Conservation (phyloP, 2,888 invertebrate genomes). For the Thumatha senex region DNA sequence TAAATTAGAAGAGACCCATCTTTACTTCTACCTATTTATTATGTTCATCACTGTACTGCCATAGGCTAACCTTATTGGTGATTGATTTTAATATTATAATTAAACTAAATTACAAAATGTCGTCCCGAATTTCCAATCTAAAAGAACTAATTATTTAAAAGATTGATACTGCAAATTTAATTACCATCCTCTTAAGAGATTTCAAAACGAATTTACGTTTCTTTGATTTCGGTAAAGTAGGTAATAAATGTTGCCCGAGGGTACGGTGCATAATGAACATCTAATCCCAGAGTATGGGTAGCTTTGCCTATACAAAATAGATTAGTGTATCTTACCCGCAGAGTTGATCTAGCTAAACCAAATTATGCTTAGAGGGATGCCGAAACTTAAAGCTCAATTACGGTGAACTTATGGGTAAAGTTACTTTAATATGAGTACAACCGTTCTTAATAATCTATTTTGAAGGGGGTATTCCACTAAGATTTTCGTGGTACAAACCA, state of each 20-base stretch:
- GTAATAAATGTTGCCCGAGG: not conserved
- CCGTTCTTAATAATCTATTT: too few relatives aligned
- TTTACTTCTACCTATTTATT: too few relatives aligned
- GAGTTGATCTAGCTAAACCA: not conserved
- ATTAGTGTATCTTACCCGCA: not conserved
- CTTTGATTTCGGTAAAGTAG: not conserved
- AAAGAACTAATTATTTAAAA: not conserved
- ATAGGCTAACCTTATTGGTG: too few relatives aligned
- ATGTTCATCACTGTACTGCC: too few relatives aligned
- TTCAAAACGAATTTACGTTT: not conserved
- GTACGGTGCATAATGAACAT: not conserved
- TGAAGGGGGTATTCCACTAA: too few relatives aligned
- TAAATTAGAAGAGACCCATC: too few relatives aligned
- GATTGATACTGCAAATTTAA: not conserved
- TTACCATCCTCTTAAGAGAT: not conserved
- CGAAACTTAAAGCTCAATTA: not conserved
- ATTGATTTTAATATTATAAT: too few relatives aligned
- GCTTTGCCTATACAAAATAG: not conserved
- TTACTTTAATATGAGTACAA: too few relatives aligned
- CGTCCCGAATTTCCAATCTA: not conserved
- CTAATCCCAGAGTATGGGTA: not conserved
- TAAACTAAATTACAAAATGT: too few relatives aligned
- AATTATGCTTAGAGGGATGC: not conserved
- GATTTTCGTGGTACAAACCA: too few relatives aligned
- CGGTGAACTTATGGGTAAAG: constrained; percentile 1